A percentile compares a stretch with the other conserved stretches of the same genome.
phyloP scores from a whole-genome alignment of 2,888 invertebrate genomes.

The Sphinx pinastri region DNA sequence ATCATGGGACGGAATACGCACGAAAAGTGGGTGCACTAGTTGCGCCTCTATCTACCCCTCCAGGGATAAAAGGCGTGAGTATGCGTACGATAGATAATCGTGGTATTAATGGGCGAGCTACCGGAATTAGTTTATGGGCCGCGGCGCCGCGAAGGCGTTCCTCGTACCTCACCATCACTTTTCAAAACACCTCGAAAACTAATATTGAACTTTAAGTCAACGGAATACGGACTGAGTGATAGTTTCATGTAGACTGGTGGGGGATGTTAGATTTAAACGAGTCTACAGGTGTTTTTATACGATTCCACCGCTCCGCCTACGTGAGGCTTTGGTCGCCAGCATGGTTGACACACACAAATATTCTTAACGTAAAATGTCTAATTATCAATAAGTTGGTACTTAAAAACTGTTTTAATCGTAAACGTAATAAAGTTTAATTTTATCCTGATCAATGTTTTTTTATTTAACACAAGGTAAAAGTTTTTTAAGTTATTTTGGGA shows the following conservation, averaged over 20 bases:
- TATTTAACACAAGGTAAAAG: too few species aligned
- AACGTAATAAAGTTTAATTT: too few species aligned
- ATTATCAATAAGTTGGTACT: too few species aligned
- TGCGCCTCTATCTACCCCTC: too few species aligned
- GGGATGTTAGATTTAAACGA: constrained; percentile 56
- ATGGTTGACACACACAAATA: not conserved
- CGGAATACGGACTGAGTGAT: constrained; percentile 29
- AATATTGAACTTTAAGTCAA: constrained; percentile 41
- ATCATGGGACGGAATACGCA: too few species aligned
- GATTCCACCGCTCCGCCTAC: constrained; percentile 63
- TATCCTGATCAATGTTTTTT: too few species aligned
- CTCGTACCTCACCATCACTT: constrained; percentile 49
- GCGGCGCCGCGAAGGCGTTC: constrained; percentile 77
- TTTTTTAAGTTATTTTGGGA: too few species aligned
- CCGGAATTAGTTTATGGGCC: constrained; percentile 80
- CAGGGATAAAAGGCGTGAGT: too few species aligned
- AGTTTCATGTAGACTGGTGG: constrained; percentile 1
- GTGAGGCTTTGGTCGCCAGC: constrained; percentile 60
- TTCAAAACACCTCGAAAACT: constrained; percentile 26
- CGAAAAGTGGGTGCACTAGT: too few species aligned
- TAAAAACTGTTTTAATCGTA: not conserved
- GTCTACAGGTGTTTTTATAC: constrained; percentile 75
- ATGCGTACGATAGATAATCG: constrained; percentile 60
- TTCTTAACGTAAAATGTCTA: not conserved
- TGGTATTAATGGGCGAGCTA: constrained; percentile 73